Evolutionary conservation across 1,140 invertebrate species (phyloP), one percentile per base, ranked within the genome.

Genomic region (Neodiprion lecontei): DNA sequence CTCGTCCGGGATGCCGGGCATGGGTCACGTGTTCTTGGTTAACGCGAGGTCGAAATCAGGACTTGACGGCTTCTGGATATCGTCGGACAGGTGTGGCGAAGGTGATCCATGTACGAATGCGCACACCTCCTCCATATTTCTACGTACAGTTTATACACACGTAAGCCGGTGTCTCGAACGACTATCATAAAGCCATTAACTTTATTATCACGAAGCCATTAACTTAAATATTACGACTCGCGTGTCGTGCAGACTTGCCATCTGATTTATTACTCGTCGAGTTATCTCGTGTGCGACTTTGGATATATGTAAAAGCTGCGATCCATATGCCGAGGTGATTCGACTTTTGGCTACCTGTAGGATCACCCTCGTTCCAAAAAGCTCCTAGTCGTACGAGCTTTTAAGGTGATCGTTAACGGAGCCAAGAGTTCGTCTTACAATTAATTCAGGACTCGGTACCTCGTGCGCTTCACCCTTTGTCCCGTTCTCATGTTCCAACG

Each of bases 151-250:
- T 14, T 8, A 17, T 61, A 61, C 53, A 17, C n/a, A 61, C 53
- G 53, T 61, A 9, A 61, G 53, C n/a, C 53, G 53, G 80, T 83
- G 81, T 81, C 80, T 80, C 82, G 81, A 81, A 84, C 79, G 80
- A 84, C 85, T 87, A 86, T 87, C 85, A 86, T 86, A 86, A 87
- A 87, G 84, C 85, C 81, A 88, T 88, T 88, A 87, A 88, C 84
- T 88, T 87, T 88, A 87, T 87, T 88, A 84, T 84, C 28, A 85
- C 84, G 75, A 81, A 84, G 84, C 83, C 82, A 86, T 87, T 87
- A 86, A 87, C 84, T 86, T 84, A 86, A 86, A 86, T 88, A 86
- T 86, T 88, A 86, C 85, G 83, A 86, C 84, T 86, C 82, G 82
- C 86, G 85, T 87, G 85, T 86, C 85, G 82, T 81, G 81, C 79